Evolutionary conservation across 2,888 invertebrate genomes (phyloP).

Genomic region (Diabrotica balteata): DNA sequence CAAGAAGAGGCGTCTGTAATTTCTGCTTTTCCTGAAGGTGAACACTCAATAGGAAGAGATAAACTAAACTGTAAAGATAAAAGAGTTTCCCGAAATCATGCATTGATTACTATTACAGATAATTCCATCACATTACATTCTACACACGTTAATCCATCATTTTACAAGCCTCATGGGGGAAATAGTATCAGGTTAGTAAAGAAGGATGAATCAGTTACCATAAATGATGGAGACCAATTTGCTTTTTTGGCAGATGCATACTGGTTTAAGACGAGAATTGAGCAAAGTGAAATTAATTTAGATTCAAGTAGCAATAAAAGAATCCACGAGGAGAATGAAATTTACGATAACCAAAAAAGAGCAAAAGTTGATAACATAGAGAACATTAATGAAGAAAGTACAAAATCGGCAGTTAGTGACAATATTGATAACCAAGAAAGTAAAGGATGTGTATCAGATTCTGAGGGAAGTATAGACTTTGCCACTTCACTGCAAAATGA

Average conservation of each 20-base stretch:
- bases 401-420: too few relatives aligned
- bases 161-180: slow-evolving; percentile 56
- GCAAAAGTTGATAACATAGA: not conserved
- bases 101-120: slow-evolving; percentile 58
- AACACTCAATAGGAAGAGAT: slow-evolving; percentile 34
- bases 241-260: slow-evolving; percentile 62
- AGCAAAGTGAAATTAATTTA: slow-evolving; percentile 3
- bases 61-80: slow-evolving; percentile 57
- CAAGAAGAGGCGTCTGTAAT: slow-evolving; percentile 15
- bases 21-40: slow-evolving; percentile 24
- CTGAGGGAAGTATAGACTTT: slow-evolving; percentile 20
- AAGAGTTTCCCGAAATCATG: slow-evolving; percentile 65
- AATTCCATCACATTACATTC: slow-evolving; percentile 59
- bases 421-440: slow-evolving; percentile 1
- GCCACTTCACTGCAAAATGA: not conserved
- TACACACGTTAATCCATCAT: slow-evolving; percentile 65
- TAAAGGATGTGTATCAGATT: not conserved
- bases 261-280: slow-evolving; percentile 58
- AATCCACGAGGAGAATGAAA: not conserved
- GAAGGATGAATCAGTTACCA: slow-evolving; percentile 52
- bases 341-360: not conserved
- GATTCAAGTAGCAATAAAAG: not conserved
- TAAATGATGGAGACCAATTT: slow-evolving; percentile 63
- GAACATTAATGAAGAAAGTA: not conserved
- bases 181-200: slow-evolving; percentile 55